Evolutionary conservation across 2,797 vertebrate genomes (phyloP), one percentile per base, ranked within the genome.

Genomic region (Enteromius afrohamiltoni): DNA sequence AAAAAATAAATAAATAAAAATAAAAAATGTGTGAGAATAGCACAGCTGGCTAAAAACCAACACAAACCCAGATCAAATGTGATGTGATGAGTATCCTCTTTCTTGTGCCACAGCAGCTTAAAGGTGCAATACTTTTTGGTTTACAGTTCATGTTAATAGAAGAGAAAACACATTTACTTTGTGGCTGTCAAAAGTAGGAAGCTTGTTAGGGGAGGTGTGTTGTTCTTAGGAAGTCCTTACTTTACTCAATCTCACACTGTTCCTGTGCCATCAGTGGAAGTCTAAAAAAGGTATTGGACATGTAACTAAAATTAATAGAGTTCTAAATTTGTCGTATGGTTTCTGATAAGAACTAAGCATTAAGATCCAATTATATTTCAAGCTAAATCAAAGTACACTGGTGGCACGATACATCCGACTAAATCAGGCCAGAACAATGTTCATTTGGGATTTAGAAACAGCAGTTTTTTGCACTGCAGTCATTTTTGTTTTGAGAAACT

Each of bases 41-140:
- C 71, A 74, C 29, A 76, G 51, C 51, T 76, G 51, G 51, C 51
- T 58, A 58, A 58, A 76, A 76, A 40, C 13, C 73, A 76, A 76
- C 51, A 9, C 34, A 40, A 76, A 76, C 53, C 34, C 34, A 34
- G 65, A 37, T 67, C 19, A 5, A 40, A 76, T 21, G 14, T 19
- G 7, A 76, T 40, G 58, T 58, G 34, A 76, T 1, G 6, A 1
- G 13, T 55, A 17, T 40, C 31, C 13, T 75, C 31, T 75, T 55
- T 49, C 21, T 49, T 37, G 19, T 34, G 29, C 17, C 71, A 53
- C 29, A 21, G 51, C 31, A 53, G 26, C 49, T 74, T 53, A 34
- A 53, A 53, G 51, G 51, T n/a, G 9, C 29, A 53, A 11, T 21
- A 73, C 17, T 10, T 31, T 74, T n/a, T 14, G 2, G 70, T 31